These are phyloP conservation scores for Myotis planiceps DNA, from an alignment of 2,797 vertebrate genomes.

Conservation along the genomic window DNA sequence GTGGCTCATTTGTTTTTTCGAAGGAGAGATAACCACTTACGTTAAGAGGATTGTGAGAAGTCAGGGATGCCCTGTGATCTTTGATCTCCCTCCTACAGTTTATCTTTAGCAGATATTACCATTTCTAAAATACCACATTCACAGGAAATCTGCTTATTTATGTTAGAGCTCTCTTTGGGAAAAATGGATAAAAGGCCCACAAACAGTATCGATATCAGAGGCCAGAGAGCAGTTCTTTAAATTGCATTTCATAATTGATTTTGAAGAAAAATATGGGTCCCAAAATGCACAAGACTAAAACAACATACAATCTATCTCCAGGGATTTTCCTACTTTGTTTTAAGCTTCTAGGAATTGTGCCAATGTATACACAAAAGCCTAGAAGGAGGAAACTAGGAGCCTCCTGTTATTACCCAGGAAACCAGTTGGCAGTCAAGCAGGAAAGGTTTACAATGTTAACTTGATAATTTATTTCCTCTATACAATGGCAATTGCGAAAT, in stretches of 20 bases:
- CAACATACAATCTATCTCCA: neutral
- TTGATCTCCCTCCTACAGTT: neutral
- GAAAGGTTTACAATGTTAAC: neutral
- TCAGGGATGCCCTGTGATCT: too few relatives aligned
- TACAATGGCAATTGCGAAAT: neutral
- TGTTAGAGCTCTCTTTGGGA: neutral
- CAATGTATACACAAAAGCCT: neutral
- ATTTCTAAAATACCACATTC: neutral
- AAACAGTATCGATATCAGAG: neutral
- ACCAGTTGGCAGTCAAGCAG: neutral
- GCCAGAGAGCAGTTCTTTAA: neutral
- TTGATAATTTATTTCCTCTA: neutral
- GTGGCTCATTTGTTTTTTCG: neutral
- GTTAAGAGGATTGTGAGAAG: neutral
- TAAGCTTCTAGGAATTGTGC: neutral
- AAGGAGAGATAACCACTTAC: neutral
- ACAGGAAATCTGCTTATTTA: neutral
- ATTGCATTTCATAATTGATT: constrained; percentile 23
- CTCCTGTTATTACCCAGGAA: neutral
- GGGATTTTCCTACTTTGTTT: neutral
- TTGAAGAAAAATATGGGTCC: neutral
- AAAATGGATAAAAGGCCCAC: neutral
- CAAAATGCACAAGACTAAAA: neutral
- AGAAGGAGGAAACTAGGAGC: neutral
- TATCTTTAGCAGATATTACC: neutral